Conservation (phyloP, 2,113 vertebrate species). For the Puntigrus tetrazona region DNA sequence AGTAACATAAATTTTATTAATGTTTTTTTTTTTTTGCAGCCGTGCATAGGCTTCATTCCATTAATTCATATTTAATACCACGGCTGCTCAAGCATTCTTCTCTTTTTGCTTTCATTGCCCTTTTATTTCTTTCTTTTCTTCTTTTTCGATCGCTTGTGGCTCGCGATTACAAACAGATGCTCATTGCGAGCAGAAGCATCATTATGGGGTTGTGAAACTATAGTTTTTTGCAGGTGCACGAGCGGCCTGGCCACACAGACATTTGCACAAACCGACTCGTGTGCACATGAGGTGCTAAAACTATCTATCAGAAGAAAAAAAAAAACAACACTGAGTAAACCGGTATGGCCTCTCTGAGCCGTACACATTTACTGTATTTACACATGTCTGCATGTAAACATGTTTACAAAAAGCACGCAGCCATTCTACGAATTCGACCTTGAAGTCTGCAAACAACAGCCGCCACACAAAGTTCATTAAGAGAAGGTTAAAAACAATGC, state of each 20-base stretch:
- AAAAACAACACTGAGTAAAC: conserved; percentile 35
- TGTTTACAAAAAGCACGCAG: conserved; percentile 69
- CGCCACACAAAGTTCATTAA: conserved; percentile 74
- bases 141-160: conserved; percentile 3
- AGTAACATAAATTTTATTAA: conserved; percentile 78
- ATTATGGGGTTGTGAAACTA: conserved; percentile 55
- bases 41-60: conserved; percentile 71
- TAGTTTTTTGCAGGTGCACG: conserved; percentile 44
- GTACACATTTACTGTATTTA: conserved; percentile 71
- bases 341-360: conserved; percentile 58
- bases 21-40: conserved; percentile 67
- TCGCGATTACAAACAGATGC: conserved; percentile 41
- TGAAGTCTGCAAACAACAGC: conserved; percentile 72
- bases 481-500: conserved; percentile 50
- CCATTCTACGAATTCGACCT: conserved; percentile 76
- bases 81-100: conserved; percentile 50
- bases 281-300: conserved; percentile 27
- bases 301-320: conserved; percentile 47
- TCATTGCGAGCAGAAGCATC: conserved; percentile 57
- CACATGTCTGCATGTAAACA: conserved; percentile 72
- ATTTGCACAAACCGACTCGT: conserved; percentile 36
- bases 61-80: conserved; percentile 78
- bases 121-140: conserved; percentile 39
- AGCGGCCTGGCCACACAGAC: background rate
- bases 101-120: conserved; percentile 42